A percentile compares a stretch with the other conserved stretches of the same genome.
Evolutionary conservation across 2,888 invertebrate genomes (phyloP).

Genomic region (Eulithis prunata): DNA sequence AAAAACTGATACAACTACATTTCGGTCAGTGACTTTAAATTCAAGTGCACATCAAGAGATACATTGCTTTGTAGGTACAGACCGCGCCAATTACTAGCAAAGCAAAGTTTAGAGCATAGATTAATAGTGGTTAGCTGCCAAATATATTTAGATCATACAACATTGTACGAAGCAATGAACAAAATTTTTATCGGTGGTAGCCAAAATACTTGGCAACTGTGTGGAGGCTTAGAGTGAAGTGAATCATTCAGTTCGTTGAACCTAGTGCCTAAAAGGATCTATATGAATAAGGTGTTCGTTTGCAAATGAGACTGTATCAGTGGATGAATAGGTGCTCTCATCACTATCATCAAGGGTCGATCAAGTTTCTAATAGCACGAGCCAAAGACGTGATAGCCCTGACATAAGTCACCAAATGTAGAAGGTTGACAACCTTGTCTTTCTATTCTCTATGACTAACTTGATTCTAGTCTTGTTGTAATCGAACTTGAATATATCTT

Average conservation of each 20-base stretch:
- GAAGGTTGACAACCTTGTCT: constrained; percentile 77
- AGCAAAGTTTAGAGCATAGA: constrained; percentile 42
- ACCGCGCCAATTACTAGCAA: constrained; percentile 43
- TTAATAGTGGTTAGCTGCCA: constrained; percentile 41
- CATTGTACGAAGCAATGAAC: constrained; percentile 31
- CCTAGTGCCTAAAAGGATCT: constrained; percentile 57
- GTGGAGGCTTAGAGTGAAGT: constrained; percentile 52
- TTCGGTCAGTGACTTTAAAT: constrained; percentile 47
- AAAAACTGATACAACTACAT: constrained; percentile 16
- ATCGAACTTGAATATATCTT: constrained; percentile 55
- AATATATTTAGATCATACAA: constrained; percentile 38
- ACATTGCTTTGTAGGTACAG: constrained; percentile 44
- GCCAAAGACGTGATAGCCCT: constrained; percentile 70
- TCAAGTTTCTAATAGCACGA: constrained; percentile 51
- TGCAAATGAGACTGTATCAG: constrained; percentile 57
- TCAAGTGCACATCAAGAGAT: constrained; percentile 46
- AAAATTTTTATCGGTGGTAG: constrained; percentile 44
- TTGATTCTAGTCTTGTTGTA: constrained; percentile 52
- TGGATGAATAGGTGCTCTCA: constrained; percentile 63
- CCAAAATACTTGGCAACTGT: constrained; percentile 52
- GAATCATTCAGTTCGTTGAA: constrained; percentile 68
- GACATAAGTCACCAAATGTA: constrained; percentile 81
- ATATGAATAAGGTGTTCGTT: constrained; percentile 52
- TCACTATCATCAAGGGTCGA: constrained; percentile 46
- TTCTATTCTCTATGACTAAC: constrained; percentile 70